Evolutionary conservation across 2,888 invertebrate genomes (phyloP).

Genomic region (Norana najaformis): DNA sequence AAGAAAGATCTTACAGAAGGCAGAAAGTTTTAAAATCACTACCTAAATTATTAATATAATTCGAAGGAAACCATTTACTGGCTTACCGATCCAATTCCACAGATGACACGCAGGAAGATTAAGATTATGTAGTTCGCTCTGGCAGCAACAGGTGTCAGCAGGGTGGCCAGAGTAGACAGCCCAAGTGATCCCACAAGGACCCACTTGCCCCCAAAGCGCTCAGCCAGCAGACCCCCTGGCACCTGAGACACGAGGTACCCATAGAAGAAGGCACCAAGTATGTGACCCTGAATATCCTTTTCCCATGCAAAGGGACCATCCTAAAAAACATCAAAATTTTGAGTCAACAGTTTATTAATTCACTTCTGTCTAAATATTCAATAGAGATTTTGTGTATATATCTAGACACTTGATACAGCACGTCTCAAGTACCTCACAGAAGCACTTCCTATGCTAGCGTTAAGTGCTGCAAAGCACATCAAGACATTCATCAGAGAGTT

Average conservation of each 20-base stretch:
- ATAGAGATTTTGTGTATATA: too few relatives aligned
- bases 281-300: slow-evolving; percentile 65
- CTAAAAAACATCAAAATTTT: slow-evolving; percentile 34
- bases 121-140: slow-evolving; percentile 44
- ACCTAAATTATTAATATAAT: too few relatives aligned
- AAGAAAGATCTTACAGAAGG: too few relatives aligned
- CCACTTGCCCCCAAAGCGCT: slow-evolving; percentile 51
- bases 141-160: slow-evolving; percentile 49
- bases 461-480: too few relatives aligned
- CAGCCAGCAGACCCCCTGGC: slow-evolving; percentile 51
- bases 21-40: too few relatives aligned
- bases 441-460: too few relatives aligned
- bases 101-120: slow-evolving; percentile 47
- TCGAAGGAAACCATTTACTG: too few relatives aligned
- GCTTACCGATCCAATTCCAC: slow-evolving; percentile 50
- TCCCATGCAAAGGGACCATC: slow-evolving; percentile 66
- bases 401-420: too few relatives aligned
- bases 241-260: slow-evolving; percentile 63
- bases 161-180: slow-evolving; percentile 45
- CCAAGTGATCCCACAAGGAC: slow-evolving; percentile 52
- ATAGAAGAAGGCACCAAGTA: slow-evolving; percentile 68
- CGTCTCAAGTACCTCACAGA: too few relatives aligned
- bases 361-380: not conserved
- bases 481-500: too few relatives aligned
- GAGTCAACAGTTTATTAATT: not conserved